Conservation (phyloP, 2,888 invertebrate genomes). For the Pseudococcus viburni region DNA sequence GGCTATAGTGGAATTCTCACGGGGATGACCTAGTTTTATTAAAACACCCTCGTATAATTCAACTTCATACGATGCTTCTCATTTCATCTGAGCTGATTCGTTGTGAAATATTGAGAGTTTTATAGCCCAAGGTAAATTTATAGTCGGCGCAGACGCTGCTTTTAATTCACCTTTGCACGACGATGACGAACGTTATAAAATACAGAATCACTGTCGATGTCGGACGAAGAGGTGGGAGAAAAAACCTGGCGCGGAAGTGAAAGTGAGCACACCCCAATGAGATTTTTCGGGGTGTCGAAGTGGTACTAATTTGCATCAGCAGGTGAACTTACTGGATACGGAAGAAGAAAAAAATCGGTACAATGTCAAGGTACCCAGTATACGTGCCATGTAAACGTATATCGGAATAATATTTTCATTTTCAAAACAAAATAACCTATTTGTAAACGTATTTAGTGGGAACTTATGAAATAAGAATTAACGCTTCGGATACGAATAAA, state of each 20-base stretch:
- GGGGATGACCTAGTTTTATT: slow-evolving; percentile 41
- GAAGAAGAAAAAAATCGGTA: not conserved
- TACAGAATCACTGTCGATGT: not conserved
- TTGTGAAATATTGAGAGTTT: slow-evolving; percentile 25
- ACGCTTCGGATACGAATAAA: slow-evolving; percentile 35
- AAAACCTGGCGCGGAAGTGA: not conserved
- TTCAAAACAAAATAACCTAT: slow-evolving; percentile 43
- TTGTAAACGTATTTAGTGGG: not conserved
- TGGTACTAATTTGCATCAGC: not conserved
- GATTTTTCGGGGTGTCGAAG: not conserved
- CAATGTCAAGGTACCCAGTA: slow-evolving; percentile 12
- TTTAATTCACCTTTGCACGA: slow-evolving; percentile 2
- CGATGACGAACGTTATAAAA: not conserved
- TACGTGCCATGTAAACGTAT: not conserved
- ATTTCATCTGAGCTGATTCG: slow-evolving; percentile 4
- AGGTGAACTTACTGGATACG: not conserved
- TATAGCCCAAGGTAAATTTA: not conserved
- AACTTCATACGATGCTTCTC: not conserved
- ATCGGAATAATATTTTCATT: slow-evolving; percentile 28
- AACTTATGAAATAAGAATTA: slow-evolving; percentile 37
- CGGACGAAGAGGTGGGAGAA: too few species aligned
- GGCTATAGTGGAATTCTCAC: not conserved
- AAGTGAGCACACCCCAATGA: not conserved
- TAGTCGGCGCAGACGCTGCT: slow-evolving; percentile 18
- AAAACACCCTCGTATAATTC: slow-evolving; percentile 9